phyloP scores from a whole-genome alignment of 2,113 vertebrate species.

The Carettochelys insculpta region DNA sequence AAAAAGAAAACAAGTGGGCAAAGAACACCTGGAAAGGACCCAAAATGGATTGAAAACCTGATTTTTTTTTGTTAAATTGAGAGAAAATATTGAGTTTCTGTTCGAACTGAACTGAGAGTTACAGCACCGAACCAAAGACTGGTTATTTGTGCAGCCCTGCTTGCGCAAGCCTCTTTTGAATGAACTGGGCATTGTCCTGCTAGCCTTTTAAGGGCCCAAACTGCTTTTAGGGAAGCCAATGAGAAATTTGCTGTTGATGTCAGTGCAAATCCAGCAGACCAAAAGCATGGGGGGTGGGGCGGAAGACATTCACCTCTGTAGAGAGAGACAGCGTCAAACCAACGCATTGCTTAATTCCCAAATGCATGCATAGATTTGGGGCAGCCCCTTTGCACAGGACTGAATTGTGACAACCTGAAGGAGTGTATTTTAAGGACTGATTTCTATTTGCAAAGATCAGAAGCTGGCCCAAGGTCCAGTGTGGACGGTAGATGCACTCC shows the following conservation, averaged over 20 bases:
- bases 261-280: background rate
- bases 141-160: background rate
- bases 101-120: background rate
- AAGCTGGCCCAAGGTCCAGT: background rate
- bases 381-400: background rate
- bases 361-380: background rate
- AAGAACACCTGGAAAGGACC: background rate
- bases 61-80: background rate
- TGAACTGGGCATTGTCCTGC: background rate
- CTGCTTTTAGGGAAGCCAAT: background rate
- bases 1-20: background rate
- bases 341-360: background rate
- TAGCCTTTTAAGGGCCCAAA: background rate
- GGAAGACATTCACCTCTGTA: background rate
- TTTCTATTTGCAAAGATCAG: background rate
- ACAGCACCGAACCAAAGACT: background rate
- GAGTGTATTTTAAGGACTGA: background rate
- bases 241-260: background rate
- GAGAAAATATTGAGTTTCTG: background rate
- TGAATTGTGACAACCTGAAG: accelerated
- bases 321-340: background rate
- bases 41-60: background rate
- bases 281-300: background rate
- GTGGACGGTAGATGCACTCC: background rate
- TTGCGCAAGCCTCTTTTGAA: accelerated